Evolutionary conservation across 2,797 vertebrate species (phyloP).

Genomic region (Epinephelus awoara): DNA sequence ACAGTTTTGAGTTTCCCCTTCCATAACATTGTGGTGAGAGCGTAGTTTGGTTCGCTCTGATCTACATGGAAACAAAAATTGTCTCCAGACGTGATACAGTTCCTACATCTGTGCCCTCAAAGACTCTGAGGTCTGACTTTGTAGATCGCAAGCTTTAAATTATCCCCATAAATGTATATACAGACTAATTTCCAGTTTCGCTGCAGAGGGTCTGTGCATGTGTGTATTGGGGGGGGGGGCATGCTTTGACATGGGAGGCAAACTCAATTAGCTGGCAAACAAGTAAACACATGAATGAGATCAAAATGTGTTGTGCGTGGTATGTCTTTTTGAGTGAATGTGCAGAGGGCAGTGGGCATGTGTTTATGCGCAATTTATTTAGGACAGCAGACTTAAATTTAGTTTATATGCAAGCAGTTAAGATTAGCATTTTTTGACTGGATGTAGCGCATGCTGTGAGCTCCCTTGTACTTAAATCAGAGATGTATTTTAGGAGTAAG

Average conservation of each 20-base stretch:
- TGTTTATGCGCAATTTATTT: conserved; percentile 19
- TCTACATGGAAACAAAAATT: conserved; percentile 74
- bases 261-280: conserved; percentile 64
- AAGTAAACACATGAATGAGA: conserved; percentile 58
- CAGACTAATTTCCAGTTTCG: conserved; percentile 63
- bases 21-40: conserved; percentile 75
- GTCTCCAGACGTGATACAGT: conserved; percentile 70
- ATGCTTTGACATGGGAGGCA: conserved; percentile 41
- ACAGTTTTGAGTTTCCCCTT: conserved; percentile 68
- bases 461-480: conserved; percentile 9
- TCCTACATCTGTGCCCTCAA: conserved; percentile 81
- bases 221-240: conserved; percentile 8
- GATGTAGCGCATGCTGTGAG: background rate
- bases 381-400: conserved; percentile 21
- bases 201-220: conserved; percentile 20
- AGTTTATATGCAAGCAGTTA: conserved; percentile 34
- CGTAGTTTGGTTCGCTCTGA: conserved; percentile 45
- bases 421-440: conserved; percentile 13
- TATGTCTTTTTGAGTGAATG: conserved; percentile 13
- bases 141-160: conserved; percentile 81
- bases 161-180: conserved; percentile 77
- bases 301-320: conserved; percentile 55
- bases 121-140: conserved; percentile 81
- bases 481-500: conserved; percentile 2
- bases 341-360: background rate